These are phyloP conservation scores for Pseudois nayaur DNA, from an alignment of 2,113 vertebrate species.

Conservation along the genomic window DNA sequence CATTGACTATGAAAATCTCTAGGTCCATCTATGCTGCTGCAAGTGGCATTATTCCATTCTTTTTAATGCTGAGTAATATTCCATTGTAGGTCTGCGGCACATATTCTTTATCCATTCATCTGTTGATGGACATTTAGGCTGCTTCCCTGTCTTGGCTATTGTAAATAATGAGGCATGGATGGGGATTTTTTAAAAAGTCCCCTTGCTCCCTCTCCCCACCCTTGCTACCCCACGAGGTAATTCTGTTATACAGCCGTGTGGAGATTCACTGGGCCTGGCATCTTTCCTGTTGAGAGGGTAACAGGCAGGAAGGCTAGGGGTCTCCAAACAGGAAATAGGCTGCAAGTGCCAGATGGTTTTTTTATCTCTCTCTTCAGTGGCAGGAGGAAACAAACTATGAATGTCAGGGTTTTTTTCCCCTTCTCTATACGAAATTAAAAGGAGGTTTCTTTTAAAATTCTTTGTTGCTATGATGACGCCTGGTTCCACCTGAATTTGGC, in stretches of 20 bases:
- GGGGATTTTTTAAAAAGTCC: background rate
- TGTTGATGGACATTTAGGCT: background rate
- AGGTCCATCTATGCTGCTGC: background rate
- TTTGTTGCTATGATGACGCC: background rate
- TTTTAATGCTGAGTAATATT: background rate
- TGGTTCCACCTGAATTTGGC: background rate
- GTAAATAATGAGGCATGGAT: background rate
- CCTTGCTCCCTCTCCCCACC: background rate
- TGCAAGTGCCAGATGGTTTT: background rate
- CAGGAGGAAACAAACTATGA: background rate
- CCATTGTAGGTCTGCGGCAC: background rate
- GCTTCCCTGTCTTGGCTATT: background rate
- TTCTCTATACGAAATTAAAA: background rate
- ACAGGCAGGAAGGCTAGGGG: background rate
- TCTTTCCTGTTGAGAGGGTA: background rate
- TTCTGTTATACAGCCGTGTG: background rate
- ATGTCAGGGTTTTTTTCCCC: background rate
- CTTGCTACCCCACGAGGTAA: background rate
- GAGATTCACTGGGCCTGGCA: background rate
- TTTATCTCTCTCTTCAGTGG: background rate
- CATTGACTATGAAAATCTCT: background rate
- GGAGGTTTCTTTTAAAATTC: background rate
- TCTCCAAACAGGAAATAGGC: background rate
- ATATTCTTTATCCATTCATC: background rate
- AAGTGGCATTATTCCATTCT: background rate